Conservation (phyloP, 2,797 vertebrate species). For the Acropternis orthonyx region DNA sequence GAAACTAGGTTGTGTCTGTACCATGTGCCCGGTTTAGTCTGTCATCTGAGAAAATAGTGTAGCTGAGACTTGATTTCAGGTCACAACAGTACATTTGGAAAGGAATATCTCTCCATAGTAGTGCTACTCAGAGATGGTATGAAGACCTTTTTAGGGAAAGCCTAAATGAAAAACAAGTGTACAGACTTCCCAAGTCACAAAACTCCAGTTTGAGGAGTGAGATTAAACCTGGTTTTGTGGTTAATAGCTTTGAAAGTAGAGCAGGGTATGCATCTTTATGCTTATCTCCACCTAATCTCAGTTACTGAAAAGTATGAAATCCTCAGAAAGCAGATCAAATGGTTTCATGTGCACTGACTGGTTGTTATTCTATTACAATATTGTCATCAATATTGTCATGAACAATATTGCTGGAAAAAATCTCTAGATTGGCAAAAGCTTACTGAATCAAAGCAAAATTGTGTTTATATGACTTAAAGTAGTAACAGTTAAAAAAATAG, state of each 20-base stretch:
- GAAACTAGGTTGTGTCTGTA: not conserved
- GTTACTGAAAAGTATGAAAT: not conserved
- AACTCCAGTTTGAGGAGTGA: not conserved
- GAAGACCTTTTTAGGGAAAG: not conserved
- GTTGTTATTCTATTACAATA: not conserved
- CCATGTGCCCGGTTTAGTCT: not conserved
- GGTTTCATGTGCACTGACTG: not conserved
- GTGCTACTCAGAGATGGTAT: not conserved
- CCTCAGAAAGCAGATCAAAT: not conserved
- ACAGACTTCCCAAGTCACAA: not conserved
- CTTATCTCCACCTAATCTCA: not conserved
- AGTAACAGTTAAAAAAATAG: not conserved
- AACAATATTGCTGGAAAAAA: not conserved
- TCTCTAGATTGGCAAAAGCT: not conserved
- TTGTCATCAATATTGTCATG: too few species aligned
- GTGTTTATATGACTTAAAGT: not conserved
- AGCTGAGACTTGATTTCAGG: not conserved
- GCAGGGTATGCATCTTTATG: not conserved
- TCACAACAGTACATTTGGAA: not conserved
- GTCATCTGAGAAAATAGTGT: not conserved
- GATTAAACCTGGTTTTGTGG: not conserved
- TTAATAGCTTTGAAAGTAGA: not conserved
- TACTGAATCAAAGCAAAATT: not conserved
- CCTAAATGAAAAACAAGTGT: not conserved
- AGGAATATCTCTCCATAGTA: not conserved